A percentile compares a stretch with the other conserved stretches of the same genome.
Conservation (phyloP, 2,888 invertebrate genomes). For the Apamea sordens region DNA sequence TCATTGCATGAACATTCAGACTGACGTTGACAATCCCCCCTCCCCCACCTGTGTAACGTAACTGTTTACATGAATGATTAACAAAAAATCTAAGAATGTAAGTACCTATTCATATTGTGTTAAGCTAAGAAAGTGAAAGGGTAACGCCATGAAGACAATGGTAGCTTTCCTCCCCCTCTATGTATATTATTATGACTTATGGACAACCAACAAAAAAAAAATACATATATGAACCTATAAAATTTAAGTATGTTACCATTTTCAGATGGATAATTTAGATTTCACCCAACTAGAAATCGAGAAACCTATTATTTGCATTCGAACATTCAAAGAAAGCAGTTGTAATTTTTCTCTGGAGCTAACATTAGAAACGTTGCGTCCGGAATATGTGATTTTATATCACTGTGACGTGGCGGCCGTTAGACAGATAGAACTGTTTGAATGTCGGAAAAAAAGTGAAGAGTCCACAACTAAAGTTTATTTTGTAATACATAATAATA, state of each 20-base stretch:
- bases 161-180: not conserved
- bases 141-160: not conserved
- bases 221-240: not conserved
- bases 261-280: slow-evolving; percentile 92
- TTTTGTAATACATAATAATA: slow-evolving; percentile 97
- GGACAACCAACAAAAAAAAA: not conserved
- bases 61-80: not conserved
- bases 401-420: slow-evolving; percentile 96
- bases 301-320: slow-evolving; percentile 93
- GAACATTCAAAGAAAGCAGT: slow-evolving; percentile 94
- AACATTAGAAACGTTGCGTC: slow-evolving; percentile 92
- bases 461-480: slow-evolving; percentile 93
- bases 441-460: slow-evolving; percentile 89
- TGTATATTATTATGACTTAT: not conserved
- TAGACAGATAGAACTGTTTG: slow-evolving; percentile 97
- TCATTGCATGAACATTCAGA: not conserved
- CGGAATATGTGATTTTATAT: slow-evolving; percentile 97
- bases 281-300: slow-evolving; percentile 91
- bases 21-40: not conserved
- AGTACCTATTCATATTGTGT: too few relatives aligned
- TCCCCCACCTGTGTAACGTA: not conserved
- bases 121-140: not conserved
- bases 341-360: slow-evolving; percentile 93
- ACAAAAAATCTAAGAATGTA: too few relatives aligned
- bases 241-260: slow-evolving; percentile 55